These are phyloP conservation scores for Tretioscincus oriximinensis DNA, from an alignment of 2,113 vertebrate genomes.

Conservation along the genomic window DNA sequence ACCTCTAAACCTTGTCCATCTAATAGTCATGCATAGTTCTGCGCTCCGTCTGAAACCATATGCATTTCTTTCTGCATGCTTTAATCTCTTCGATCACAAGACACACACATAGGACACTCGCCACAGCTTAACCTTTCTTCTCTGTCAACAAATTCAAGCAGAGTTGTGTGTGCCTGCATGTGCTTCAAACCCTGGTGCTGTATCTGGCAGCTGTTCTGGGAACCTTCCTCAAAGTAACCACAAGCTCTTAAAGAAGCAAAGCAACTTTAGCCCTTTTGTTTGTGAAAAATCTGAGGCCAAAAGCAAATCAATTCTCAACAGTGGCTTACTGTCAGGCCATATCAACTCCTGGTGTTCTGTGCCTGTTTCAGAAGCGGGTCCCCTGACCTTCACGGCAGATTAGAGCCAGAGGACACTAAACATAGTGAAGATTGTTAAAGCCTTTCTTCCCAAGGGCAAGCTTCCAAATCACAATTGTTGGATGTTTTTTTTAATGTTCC, in stretches of 20 bases:
- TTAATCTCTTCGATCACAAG: slow-evolving; percentile 15
- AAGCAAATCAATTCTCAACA: not conserved
- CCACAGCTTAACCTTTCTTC: not conserved
- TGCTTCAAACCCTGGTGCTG: not conserved
- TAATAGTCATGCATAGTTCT: not conserved
- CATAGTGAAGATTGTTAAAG: not conserved
- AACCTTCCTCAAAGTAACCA: not conserved
- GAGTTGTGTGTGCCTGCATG: too few species aligned
- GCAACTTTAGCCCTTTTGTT: not conserved
- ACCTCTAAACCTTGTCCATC: slow-evolving; percentile 10
- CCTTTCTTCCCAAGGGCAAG: not conserved
- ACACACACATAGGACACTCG: not conserved
- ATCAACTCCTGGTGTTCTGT: not conserved
- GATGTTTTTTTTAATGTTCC: too few species aligned
- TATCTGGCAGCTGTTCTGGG: not conserved
- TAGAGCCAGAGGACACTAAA: slow-evolving; percentile 2
- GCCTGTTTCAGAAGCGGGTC: not conserved
- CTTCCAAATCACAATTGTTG: slow-evolving; percentile 20
- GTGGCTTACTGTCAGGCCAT: not conserved
- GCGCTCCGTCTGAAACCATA: not conserved
- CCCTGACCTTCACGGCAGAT: rapidly evolving
- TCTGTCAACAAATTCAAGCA: too few species aligned
- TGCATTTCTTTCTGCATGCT: not conserved
- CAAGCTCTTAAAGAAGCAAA: not conserved
- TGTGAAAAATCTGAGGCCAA: not conserved